Percentiles rank a stretch among this genome's conserved stretches.
Conservation (phyloP, 2,113 vertebrate species). For the Aix galericulata region DNA sequence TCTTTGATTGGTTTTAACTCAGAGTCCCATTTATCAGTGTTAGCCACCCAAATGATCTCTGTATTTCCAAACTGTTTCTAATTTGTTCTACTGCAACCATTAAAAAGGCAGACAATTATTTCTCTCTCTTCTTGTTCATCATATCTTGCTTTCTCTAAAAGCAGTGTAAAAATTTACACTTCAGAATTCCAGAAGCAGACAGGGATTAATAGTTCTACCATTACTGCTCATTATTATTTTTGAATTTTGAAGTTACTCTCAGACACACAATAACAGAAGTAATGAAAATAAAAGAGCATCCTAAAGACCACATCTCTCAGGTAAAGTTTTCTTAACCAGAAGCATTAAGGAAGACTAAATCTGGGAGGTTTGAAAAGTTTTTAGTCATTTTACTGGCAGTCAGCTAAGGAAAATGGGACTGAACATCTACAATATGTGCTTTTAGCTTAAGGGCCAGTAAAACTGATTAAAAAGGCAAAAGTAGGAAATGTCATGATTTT, state of each 20-base stretch:
- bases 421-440: background rate
- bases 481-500: background rate
- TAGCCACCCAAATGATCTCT: slow-evolving; percentile 11
- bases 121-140: background rate
- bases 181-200: background rate
- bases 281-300: background rate
- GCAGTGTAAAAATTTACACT: background rate
- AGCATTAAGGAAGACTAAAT: background rate
- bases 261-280: background rate
- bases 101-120: background rate
- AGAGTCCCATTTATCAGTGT: background rate
- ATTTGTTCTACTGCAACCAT: background rate
- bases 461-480: background rate
- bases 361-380: background rate
- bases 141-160: background rate
- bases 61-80: background rate
- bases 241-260: background rate
- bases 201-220: background rate
- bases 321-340: background rate
- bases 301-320: background rate
- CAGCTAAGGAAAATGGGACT: background rate
- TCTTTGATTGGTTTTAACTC: slow-evolving; percentile 24
- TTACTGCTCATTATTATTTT: background rate
- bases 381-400: background rate
- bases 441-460: background rate